A percentile compares a stretch with the other conserved stretches of the same genome.
phyloP scores from a whole-genome alignment of 2,113 vertebrate genomes.

The Platysternon megacephalum region DNA sequence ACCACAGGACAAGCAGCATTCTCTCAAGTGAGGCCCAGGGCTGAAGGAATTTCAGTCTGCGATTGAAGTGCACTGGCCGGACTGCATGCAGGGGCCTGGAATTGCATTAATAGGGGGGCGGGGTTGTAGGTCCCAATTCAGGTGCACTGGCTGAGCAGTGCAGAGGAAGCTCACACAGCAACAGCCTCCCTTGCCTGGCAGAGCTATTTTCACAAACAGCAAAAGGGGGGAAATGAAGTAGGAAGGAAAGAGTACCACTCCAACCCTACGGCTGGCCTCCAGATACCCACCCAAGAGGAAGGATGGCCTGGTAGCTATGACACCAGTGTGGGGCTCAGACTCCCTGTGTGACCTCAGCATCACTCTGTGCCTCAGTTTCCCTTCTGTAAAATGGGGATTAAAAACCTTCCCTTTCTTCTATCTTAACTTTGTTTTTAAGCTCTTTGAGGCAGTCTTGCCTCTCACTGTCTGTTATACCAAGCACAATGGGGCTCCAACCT shows the following conservation, averaged over 20 bases:
- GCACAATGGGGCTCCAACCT: neutral
- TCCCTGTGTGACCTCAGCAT: neutral
- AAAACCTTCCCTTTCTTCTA: neutral
- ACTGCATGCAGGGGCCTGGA: neutral
- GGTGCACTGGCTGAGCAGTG: neutral
- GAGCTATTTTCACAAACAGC: neutral
- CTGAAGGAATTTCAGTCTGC: neutral
- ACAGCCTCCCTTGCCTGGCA: neutral
- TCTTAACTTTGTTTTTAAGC: neutral
- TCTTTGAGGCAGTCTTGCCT: neutral
- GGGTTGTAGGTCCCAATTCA: neutral
- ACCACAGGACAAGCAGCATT: neutral
- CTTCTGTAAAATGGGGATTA: neutral
- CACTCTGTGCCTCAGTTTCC: neutral
- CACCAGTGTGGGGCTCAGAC: neutral
- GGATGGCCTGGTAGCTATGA: neutral
- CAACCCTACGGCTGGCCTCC: neutral
- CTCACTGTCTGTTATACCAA: neutral
- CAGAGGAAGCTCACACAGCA: neutral
- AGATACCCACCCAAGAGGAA: neutral
- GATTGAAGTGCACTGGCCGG: neutral
- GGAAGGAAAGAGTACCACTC: neutral
- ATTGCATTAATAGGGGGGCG: neutral
- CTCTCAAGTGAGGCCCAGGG: neutral
- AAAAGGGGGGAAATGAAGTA: neutral